phyloP scores from a whole-genome alignment of 1,140 invertebrate species.

The Choristoneura fumiferana region DNA sequence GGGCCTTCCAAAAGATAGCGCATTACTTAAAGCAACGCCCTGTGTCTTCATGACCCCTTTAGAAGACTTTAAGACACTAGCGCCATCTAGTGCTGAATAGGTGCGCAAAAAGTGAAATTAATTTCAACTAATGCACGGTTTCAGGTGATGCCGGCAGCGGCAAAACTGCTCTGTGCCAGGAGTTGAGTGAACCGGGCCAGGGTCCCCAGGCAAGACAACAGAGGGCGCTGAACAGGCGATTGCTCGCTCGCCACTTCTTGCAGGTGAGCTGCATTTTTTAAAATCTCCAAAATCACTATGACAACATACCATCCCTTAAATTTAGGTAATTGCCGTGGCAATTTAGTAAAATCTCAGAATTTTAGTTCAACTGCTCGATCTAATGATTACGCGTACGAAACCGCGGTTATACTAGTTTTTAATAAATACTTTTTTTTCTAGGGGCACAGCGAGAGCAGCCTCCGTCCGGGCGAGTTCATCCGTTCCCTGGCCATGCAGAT shows the following conservation, averaged over 20 bases:
- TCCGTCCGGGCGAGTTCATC: constrained; percentile 91
- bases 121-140: constrained; percentile 12
- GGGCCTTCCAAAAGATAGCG: constrained; percentile 96
- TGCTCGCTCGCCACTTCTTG: constrained; percentile 91
- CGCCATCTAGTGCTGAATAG: too few species aligned
- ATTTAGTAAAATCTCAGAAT: too few species aligned
- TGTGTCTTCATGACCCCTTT: constrained; percentile 89
- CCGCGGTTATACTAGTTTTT: too few species aligned
- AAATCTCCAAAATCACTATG: too few species aligned
- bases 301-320: too few species aligned
- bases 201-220: constrained; percentile 84
- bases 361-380: too few species aligned
- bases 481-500: constrained; percentile 90
- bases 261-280: constrained; percentile 71
- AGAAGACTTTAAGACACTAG: constrained; percentile 57
- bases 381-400: too few species aligned
- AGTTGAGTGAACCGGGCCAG: constrained; percentile 86
- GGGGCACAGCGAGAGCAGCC: constrained; percentile 71
- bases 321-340: too few species aligned
- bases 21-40: constrained; percentile 92
- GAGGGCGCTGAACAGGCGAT: constrained; percentile 84
- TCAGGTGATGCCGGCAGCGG: constrained; percentile 92
- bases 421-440: constrained; percentile 26
- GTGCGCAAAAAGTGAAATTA: too few species aligned
- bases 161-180: constrained; percentile 90